phyloP scores from a whole-genome alignment of 2,113 vertebrate genomes.

The Microcebus lehilahytsara region DNA sequence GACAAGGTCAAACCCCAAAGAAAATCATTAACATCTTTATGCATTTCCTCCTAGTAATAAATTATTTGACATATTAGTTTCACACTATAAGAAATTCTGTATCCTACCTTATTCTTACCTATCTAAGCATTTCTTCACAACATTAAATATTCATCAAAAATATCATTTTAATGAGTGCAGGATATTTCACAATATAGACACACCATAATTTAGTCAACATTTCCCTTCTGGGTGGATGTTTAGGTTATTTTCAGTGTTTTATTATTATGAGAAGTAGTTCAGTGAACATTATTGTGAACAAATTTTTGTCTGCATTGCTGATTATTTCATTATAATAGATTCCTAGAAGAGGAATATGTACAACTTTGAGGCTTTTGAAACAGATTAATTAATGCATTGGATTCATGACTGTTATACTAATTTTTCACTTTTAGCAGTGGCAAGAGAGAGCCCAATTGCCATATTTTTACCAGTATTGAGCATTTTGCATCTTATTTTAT shows the following conservation, averaged over 20 bases:
- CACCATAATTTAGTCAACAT: background rate
- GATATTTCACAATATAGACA: background rate
- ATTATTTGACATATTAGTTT: constrained; percentile 21
- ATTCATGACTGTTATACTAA: background rate
- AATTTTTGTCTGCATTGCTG: constrained; percentile 14
- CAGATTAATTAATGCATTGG: background rate
- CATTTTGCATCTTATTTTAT: background rate
- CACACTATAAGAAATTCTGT: background rate
- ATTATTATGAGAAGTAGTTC: constrained; percentile 39
- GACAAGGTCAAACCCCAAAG: background rate
- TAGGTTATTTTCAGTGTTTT: constrained; percentile 34
- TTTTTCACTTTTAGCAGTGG: background rate
- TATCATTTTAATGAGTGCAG: constrained; percentile 24
- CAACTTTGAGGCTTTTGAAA: constrained; percentile 11
- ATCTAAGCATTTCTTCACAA: constrained; percentile 9
- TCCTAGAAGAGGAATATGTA: constrained; percentile 5
- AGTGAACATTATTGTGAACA: background rate
- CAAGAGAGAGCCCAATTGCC: background rate
- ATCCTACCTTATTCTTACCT: constrained; percentile 11
- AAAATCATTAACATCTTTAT: background rate
- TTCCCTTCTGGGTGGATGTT: background rate
- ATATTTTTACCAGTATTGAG: background rate
- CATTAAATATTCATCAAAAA: constrained; percentile 48
- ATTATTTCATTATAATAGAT: constrained; percentile 32
- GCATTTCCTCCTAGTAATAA: background rate